Conservation (phyloP, 2,113 vertebrate genomes). For the Elaphurus davidianus region DNA sequence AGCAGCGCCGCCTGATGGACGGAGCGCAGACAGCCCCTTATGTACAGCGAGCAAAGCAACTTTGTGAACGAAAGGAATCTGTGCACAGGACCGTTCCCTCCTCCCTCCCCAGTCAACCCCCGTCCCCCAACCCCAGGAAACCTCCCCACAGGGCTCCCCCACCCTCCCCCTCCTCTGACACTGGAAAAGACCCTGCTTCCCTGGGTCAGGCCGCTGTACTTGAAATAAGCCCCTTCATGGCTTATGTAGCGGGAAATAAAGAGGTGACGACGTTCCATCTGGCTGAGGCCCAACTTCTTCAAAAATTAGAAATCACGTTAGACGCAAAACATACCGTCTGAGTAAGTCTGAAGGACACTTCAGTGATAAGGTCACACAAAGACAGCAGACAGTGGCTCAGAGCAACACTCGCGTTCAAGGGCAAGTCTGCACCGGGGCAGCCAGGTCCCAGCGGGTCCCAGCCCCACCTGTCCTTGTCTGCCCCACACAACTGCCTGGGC, state of each 20-base stretch:
- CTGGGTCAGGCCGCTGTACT: not conserved
- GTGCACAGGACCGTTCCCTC: too few species aligned
- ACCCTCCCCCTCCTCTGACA: not conserved
- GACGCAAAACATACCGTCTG: not conserved
- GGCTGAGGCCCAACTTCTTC: not conserved
- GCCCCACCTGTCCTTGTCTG: accelerated
- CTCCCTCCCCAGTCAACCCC: not conserved
- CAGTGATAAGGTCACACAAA: not conserved
- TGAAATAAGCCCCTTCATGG: not conserved
- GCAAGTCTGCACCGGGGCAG: not conserved
- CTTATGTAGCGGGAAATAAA: not conserved
- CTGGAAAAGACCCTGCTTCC: not conserved
- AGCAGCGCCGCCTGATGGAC: not conserved
- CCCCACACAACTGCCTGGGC: not conserved
- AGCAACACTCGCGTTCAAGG: not conserved
- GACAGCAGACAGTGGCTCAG: not conserved
- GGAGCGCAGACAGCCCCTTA: not conserved
- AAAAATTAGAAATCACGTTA: not conserved
- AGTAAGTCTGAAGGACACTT: not conserved
- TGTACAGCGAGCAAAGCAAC: not conserved
- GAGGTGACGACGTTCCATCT: not conserved
- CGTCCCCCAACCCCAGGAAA: not conserved
- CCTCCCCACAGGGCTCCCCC: not conserved
- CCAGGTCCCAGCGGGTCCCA: not conserved
- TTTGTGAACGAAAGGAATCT: not conserved